These are phyloP conservation scores for Cylloceria caligata DNA, from an alignment of 2,888 invertebrate species.

Conservation along the genomic window DNA sequence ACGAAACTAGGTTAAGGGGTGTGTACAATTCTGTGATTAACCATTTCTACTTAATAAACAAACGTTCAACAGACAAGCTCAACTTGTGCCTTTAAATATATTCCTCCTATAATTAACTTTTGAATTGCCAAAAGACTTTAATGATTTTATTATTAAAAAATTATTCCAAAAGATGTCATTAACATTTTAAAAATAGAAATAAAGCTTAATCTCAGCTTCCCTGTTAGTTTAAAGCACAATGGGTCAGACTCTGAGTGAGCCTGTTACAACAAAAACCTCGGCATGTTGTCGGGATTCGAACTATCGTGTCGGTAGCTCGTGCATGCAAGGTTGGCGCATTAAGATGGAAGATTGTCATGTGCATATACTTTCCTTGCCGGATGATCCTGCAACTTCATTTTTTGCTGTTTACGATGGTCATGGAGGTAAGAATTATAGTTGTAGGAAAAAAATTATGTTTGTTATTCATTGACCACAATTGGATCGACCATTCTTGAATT, in stretches of 20 bases:
- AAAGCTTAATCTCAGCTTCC: background rate
- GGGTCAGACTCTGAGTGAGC: constrained; percentile 99
- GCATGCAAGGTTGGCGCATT: constrained; percentile 99
- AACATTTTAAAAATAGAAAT: background rate
- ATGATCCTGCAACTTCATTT: constrained; percentile 96
- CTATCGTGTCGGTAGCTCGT: constrained; percentile 95
- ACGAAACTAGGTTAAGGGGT: constrained; percentile 55
- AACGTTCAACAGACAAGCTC: constrained; percentile 9
- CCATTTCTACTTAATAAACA: background rate
- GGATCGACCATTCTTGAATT: background rate
- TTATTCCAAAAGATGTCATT: background rate
- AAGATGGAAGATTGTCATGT: constrained; percentile 99
- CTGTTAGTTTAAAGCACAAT: constrained; percentile 85
- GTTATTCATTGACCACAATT: background rate
- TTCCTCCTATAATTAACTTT: constrained; percentile 34
- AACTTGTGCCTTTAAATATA: constrained; percentile 28
- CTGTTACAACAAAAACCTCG: constrained; percentile 95
- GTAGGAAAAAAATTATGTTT: background rate
- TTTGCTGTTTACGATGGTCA: constrained; percentile 99
- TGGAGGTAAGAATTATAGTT: constrained; percentile 87
- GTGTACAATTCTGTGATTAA: constrained; percentile 29
- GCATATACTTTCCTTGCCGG: constrained; percentile 95
- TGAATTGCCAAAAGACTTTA: background rate
- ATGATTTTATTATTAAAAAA: constrained; percentile 9
- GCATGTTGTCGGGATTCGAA: constrained; percentile 91